Percentiles rank a stretch among this genome's conserved stretches.
Conservation (phyloP, 2,113 vertebrate genomes). For the Crotalus horridus region DNA sequence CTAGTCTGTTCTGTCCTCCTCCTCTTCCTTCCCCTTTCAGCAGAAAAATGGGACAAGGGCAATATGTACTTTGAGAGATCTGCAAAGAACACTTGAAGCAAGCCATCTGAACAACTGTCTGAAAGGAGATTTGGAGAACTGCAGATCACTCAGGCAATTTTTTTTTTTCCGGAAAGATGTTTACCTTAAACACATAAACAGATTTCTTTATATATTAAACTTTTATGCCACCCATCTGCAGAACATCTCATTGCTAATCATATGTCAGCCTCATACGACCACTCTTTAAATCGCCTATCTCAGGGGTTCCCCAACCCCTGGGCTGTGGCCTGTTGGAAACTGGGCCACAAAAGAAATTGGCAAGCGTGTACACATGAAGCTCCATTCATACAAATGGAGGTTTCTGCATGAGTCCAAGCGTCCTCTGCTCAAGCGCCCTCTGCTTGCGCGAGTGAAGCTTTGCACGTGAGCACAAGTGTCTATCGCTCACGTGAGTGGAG, state of each 20-base stretch:
- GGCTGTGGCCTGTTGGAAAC: background rate
- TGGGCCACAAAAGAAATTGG: background rate
- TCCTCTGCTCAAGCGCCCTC: no score
- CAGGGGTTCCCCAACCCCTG: background rate
- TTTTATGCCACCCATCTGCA: background rate
- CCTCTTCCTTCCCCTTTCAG: background rate
- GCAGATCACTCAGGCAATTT: background rate
- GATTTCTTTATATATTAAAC: background rate
- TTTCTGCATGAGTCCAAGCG: background rate
- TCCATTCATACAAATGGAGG: background rate
- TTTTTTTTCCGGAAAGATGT: background rate
- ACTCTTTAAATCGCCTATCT: background rate
- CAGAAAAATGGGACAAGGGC: background rate
- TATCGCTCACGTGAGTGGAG: no score
- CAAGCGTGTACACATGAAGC: background rate
- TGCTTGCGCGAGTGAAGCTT: no score
- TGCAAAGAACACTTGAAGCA: background rate
- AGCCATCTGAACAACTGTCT: background rate
- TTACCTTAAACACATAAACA: background rate
- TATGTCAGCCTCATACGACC: background rate
- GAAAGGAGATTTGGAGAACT: background rate
- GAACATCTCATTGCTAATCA: background rate
- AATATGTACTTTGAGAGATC: background rate
- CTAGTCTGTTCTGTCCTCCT: background rate
- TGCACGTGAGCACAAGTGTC: no score